Evolutionary conservation across 2,113 vertebrate species (phyloP).

Genomic region (Reinhardtius hippoglossoides): DNA sequence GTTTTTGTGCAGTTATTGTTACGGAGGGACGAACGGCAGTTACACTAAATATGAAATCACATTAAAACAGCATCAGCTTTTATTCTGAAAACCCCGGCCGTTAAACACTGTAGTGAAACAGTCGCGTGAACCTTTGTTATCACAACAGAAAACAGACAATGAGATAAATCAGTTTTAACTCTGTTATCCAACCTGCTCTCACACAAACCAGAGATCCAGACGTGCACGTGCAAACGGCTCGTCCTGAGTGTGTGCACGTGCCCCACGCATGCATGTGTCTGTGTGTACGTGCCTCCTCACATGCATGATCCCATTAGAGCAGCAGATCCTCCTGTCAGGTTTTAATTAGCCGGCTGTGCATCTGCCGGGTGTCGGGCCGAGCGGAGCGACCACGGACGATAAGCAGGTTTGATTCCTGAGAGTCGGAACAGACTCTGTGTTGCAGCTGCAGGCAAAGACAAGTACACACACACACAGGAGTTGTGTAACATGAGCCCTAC

Average conservation of each 20-base stretch:
- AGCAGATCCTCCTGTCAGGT: constrained; percentile 62
- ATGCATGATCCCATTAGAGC: constrained; percentile 71
- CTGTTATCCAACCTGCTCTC: neutral
- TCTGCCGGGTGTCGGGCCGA: constrained; percentile 6
- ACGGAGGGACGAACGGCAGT: too few species aligned
- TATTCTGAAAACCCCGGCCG: too few species aligned
- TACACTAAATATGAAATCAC: too few species aligned
- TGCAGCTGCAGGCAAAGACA: constrained; percentile 11
- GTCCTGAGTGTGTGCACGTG: neutral
- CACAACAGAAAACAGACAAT: neutral
- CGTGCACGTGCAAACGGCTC: neutral
- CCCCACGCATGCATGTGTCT: neutral
- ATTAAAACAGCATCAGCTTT: too few species aligned
- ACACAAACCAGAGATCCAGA: constrained; percentile 37
- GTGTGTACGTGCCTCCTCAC: constrained; percentile 60
- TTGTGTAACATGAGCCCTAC: neutral
- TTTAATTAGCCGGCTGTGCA: constrained; percentile 69
- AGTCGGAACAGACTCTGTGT: constrained; percentile 44
- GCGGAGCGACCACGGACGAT: constrained; percentile 64
- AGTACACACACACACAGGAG: constrained; percentile 11
- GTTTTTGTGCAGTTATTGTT: too few species aligned
- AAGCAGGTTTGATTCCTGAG: constrained; percentile 64
- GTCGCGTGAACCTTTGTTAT: too few species aligned
- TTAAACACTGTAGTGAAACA: too few species aligned
- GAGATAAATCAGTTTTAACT: constrained; percentile 18